Conservation (phyloP, 2,888 invertebrate species). For the Polydrusus pterygomalis region DNA sequence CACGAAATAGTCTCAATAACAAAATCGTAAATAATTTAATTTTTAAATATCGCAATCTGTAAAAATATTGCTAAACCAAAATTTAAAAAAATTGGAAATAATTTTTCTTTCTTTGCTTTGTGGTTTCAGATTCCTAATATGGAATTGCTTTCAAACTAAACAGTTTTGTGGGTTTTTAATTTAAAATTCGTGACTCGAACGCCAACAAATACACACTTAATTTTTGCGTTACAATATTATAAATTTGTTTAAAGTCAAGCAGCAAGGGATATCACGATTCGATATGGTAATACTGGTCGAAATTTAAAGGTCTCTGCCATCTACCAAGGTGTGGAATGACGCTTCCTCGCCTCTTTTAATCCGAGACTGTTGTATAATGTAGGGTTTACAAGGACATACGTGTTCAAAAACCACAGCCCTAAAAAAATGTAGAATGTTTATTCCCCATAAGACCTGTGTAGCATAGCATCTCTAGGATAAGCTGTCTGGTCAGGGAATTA, state of each 20-base stretch:
- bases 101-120: background rate
- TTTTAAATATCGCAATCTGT: background rate
- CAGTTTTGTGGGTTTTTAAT: slow-evolving; percentile 1
- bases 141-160: background rate
- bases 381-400: no score
- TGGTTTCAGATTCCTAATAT: background rate
- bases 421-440: no score
- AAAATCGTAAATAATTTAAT: background rate
- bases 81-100: background rate
- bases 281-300: background rate
- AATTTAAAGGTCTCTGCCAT: no score
- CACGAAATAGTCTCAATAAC: background rate
- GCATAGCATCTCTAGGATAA: no score
- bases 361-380: no score
- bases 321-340: background rate
- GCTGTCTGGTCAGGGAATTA: no score
- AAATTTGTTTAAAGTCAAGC: background rate
- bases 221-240: background rate
- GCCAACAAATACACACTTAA: background rate
- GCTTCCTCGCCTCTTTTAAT: background rate
- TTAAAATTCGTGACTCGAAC: slow-evolving; percentile 12
- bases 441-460: no score
- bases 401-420: no score
- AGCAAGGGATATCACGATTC: slow-evolving; percentile 1
- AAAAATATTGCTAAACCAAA: background rate